Percentiles rank a stretch among this genome's conserved stretches.
Conservation (phyloP, 2,888 invertebrate genomes). For the Ophioninae sp. region DNA sequence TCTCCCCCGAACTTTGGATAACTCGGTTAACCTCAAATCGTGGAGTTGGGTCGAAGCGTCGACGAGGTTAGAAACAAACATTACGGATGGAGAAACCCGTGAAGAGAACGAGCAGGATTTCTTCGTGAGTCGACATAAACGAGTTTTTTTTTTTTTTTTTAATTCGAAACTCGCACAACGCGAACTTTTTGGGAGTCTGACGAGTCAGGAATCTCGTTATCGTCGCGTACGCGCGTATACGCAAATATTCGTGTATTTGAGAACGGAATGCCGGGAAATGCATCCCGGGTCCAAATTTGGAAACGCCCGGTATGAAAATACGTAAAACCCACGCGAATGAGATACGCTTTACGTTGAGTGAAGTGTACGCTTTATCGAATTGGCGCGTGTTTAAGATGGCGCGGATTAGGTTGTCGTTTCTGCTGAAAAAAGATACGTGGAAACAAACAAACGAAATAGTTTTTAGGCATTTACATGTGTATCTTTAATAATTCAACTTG, state of each 20-base stretch:
- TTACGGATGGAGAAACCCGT: no score
- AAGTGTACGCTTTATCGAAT: not conserved
- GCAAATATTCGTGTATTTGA: constrained; percentile 64
- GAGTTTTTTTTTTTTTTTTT: no score
- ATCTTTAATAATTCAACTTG: constrained; percentile 30
- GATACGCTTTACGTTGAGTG: constrained; percentile 63
- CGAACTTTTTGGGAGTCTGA: no score
- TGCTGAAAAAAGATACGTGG: not conserved
- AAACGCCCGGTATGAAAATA: constrained; percentile 70
- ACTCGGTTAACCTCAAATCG: no score
- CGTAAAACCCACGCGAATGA: constrained; percentile 66
- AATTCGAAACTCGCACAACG: no score
- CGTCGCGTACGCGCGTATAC: not conserved
- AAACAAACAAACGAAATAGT: not conserved
- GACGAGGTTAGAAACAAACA: no score
- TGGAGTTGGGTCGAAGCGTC: no score
- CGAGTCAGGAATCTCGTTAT: not conserved
- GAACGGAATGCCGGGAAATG: constrained; percentile 72
- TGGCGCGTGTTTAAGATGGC: constrained; percentile 1
- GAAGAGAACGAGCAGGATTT: no score
- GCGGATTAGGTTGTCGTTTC: not conserved
- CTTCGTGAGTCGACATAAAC: no score
- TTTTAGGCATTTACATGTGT: constrained; percentile 16
- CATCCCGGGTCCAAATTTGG: constrained; percentile 70
- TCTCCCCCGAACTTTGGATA: no score